These are phyloP conservation scores for Fistularia tabacaria DNA, from an alignment of 2,797 vertebrate species.

Conservation along the genomic window DNA sequence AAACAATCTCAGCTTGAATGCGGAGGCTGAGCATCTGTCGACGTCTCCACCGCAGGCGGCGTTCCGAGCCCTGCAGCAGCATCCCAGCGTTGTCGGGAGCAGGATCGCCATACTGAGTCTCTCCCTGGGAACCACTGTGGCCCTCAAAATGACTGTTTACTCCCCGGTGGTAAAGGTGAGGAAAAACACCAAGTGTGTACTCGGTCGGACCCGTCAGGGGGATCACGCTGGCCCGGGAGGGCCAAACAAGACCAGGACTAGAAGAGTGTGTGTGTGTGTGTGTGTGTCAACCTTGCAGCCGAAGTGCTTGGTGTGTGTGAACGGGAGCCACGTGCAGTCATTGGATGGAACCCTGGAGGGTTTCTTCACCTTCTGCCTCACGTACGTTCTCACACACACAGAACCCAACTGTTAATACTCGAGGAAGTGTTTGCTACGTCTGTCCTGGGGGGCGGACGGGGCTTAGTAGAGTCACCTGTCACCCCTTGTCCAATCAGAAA, in stretches of 20 bases:
- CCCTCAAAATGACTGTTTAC: conserved; percentile 55
- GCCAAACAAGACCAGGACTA: too few relatives aligned
- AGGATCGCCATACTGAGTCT: conserved; percentile 68
- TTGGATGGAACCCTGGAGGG: conserved; percentile 39
- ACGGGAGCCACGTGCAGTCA: conserved; percentile 64
- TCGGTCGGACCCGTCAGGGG: neutral
- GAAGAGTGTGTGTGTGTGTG: too few relatives aligned
- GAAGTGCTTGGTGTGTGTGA: conserved; percentile 63
- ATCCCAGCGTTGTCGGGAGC: conserved; percentile 64
- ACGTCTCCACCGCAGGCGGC: conserved; percentile 51
- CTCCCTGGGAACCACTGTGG: conserved; percentile 60
- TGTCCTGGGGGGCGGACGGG: too few relatives aligned
- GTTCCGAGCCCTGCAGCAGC: conserved; percentile 59
- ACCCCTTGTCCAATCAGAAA: conserved; percentile 33
- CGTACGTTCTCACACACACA: neutral
- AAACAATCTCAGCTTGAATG: too few relatives aligned
- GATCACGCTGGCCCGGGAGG: too few relatives aligned
- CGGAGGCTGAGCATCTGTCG: neutral
- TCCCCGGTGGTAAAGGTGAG: conserved; percentile 62
- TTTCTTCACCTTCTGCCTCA: conserved; percentile 14
- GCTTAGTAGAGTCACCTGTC: neutral
- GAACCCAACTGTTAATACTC: neutral
- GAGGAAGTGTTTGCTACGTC: neutral
- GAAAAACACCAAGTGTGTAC: neutral
- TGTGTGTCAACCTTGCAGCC: conserved; percentile 46